Evolutionary conservation across 2,797 vertebrate genomes (phyloP).

Genomic region (Enteromius fasciolatus): DNA sequence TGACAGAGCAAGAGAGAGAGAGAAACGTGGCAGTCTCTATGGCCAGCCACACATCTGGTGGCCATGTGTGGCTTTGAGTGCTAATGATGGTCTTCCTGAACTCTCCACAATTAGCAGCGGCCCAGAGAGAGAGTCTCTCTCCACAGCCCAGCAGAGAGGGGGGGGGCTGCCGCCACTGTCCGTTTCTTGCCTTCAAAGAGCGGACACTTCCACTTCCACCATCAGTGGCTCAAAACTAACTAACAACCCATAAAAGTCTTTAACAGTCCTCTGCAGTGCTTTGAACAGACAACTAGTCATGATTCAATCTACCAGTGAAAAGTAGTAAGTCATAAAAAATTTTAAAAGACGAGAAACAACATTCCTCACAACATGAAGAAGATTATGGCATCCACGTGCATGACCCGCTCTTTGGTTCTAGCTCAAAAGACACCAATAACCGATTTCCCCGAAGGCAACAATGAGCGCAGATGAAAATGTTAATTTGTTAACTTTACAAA

Average conservation of each 20-base stretch:
- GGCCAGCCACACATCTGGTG: constrained; percentile 91
- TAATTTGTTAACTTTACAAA: constrained; percentile 44
- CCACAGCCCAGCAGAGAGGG: not conserved
- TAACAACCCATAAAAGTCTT: constrained; percentile 42
- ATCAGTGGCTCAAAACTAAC: constrained; percentile 41
- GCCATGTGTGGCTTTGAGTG: constrained; percentile 89
- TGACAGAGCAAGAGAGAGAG: constrained; percentile 38
- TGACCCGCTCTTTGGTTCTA: constrained; percentile 5
- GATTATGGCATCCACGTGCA: not conserved
- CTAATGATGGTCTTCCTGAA: constrained; percentile 98
- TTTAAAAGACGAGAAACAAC: constrained; percentile 39
- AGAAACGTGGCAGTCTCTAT: constrained; percentile 78
- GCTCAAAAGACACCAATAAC: constrained; percentile 49
- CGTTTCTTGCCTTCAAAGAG: constrained; percentile 33
- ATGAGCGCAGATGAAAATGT: constrained; percentile 37
- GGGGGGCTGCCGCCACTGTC: constrained; percentile 21
- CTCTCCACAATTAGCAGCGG: constrained; percentile 87
- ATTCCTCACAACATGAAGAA: constrained; percentile 12
- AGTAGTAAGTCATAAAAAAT: constrained; percentile 30
- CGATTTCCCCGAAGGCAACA: not conserved
- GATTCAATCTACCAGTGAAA: constrained; percentile 47
- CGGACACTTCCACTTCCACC: constrained; percentile 28
- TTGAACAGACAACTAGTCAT: constrained; percentile 45
- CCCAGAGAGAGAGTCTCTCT: constrained; percentile 61
- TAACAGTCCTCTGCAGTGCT: constrained; percentile 44